These are phyloP conservation scores for Synaphobranchus kaupii DNA, from an alignment of 2,797 vertebrate genomes.

Conservation along the genomic window DNA sequence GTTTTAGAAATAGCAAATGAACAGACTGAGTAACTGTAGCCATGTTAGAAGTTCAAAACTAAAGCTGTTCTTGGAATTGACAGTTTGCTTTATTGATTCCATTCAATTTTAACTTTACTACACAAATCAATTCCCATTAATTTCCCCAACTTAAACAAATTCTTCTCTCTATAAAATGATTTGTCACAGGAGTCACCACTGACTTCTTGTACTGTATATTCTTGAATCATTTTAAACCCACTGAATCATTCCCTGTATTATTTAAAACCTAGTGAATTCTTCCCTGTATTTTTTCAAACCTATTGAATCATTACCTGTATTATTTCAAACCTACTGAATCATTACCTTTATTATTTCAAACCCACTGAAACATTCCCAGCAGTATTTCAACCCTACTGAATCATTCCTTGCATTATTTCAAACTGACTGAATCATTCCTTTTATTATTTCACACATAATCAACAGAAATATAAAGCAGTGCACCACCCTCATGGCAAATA, in stretches of 20 bases:
- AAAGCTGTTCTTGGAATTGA: not conserved
- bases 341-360: not conserved
- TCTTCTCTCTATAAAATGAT: not conserved
- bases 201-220: not conserved
- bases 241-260: not conserved
- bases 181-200: not conserved
- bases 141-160: not conserved
- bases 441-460: not conserved
- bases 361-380: not conserved
- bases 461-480: not conserved
- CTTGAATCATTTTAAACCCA: constrained; percentile 1
- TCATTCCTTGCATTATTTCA: not conserved
- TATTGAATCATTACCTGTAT: not conserved
- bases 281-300: not conserved
- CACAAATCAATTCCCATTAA: not conserved
- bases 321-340: not conserved
- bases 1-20: not conserved
- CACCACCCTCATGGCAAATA: not conserved
- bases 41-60: not conserved
- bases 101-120: not conserved
- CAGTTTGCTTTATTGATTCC: not conserved
- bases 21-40: not conserved
- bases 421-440: not conserved
- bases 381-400: not conserved
- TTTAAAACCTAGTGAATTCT: not conserved